Conservation (phyloP, 2,888 invertebrate genomes). For the Caenorhabditis japonica region DNA sequence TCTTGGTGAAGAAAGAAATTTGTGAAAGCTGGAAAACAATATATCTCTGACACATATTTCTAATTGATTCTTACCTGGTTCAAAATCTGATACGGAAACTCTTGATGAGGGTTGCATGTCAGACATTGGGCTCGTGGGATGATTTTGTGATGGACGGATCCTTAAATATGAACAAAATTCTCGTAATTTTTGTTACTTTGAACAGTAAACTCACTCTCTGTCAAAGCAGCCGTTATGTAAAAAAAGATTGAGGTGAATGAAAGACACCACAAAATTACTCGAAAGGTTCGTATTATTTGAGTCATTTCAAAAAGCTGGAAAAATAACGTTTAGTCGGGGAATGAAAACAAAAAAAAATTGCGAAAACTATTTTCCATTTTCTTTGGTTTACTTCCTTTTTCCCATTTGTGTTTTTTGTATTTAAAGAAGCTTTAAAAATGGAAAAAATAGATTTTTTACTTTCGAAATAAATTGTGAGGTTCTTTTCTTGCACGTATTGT, state of each 20-base stretch:
- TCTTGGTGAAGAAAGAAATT: conserved; percentile 40
- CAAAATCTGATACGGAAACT: conserved; percentile 30
- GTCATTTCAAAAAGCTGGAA: conserved; percentile 24
- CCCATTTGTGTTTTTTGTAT: too few relatives aligned
- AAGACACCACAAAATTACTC: conserved; percentile 39
- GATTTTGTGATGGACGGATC: conserved; percentile 27
- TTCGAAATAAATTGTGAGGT: too few relatives aligned
- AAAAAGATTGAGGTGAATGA: conserved; percentile 20
- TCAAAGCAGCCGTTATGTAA: conserved; percentile 40
- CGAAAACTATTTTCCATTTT: not conserved
- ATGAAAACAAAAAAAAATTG: not conserved
- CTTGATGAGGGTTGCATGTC: conserved; percentile 34
- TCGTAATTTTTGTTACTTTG: not conserved
- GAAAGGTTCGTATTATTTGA: conserved; percentile 29
- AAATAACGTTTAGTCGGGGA: not conserved
- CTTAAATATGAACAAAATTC: conserved; percentile 2
- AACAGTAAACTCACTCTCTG: conserved; percentile 25
- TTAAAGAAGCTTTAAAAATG: too few relatives aligned
- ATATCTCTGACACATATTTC: not conserved
- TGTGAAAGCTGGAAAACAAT: conserved; percentile 38
- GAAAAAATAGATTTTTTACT: too few relatives aligned
- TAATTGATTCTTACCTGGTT: conserved; percentile 18
- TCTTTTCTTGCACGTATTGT: too few relatives aligned
- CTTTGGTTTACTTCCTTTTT: too few relatives aligned
- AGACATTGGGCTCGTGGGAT: conserved; percentile 37